These are phyloP conservation scores for Aptenodytes forsteri DNA, from an alignment of 2,113 vertebrate genomes.

Conservation along the genomic window DNA sequence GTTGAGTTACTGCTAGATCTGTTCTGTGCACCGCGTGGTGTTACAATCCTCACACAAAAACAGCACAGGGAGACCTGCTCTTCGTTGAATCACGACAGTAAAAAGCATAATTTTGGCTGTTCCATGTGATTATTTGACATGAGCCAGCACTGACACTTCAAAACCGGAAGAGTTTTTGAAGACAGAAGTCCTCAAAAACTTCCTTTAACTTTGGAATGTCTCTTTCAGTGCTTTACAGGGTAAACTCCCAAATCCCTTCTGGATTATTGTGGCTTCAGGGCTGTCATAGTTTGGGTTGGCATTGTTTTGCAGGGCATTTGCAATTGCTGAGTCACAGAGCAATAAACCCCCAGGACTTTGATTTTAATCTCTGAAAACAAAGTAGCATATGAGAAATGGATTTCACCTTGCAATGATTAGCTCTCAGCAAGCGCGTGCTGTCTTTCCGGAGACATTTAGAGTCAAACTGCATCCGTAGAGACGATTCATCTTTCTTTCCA, in stretches of 20 bases:
- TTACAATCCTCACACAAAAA: rapidly evolving
- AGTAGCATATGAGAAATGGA: background rate
- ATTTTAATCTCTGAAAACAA: background rate
- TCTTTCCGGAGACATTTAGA: background rate
- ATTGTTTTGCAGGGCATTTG: background rate
- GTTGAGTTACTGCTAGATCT: background rate
- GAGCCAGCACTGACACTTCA: background rate
- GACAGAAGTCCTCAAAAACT: background rate
- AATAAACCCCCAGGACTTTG: background rate
- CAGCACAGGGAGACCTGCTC: background rate
- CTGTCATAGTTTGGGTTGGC: background rate
- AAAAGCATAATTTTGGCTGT: background rate
- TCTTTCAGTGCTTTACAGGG: background rate
- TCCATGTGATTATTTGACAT: background rate
- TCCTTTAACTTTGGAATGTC: background rate
- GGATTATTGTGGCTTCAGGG: background rate
- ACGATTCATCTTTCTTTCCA: background rate
- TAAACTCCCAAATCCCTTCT: background rate
- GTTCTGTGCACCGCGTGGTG: background rate
- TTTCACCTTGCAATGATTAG: conserved; percentile 3
- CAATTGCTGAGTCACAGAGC: background rate
- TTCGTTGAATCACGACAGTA: background rate
- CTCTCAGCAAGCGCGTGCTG: background rate
- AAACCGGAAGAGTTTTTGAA: background rate
- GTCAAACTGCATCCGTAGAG: background rate